phyloP scores from a whole-genome alignment of 2,888 invertebrate species.

The Caenorhabditis sp. region DNA sequence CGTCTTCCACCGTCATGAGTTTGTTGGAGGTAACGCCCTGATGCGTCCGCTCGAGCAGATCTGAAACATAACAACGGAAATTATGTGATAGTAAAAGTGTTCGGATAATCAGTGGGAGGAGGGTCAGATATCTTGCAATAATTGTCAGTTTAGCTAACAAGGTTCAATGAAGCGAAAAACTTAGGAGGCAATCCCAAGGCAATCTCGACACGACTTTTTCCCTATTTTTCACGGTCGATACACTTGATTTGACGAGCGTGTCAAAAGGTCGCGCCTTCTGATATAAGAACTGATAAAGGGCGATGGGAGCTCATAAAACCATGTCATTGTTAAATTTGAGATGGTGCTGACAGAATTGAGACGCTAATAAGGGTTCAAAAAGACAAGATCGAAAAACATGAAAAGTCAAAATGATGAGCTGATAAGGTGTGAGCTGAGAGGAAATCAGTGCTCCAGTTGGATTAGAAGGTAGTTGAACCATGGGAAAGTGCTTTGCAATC shows the following conservation, averaged over 20 bases:
- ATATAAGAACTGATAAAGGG: conserved; percentile 27
- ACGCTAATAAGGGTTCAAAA: background rate
- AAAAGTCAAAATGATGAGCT: background rate
- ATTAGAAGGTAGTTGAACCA: conserved; percentile 64
- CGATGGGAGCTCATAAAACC: background rate
- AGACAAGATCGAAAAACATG: background rate
- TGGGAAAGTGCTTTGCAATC: conserved; percentile 66
- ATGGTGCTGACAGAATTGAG: background rate
- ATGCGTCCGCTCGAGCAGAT: conserved; percentile 60
- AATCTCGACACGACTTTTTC: conserved; percentile 55
- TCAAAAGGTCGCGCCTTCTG: conserved; percentile 53
- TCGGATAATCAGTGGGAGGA: conserved; percentile 33
- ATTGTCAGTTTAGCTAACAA: conserved; percentile 63
- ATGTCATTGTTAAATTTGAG: background rate
- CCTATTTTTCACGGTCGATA: conserved; percentile 53
- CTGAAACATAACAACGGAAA: conserved; percentile 46
- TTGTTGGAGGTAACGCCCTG: conserved; percentile 49
- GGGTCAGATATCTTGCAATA: conserved; percentile 57
- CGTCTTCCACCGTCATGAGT: conserved; percentile 69
- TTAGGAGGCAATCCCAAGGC: conserved; percentile 59
- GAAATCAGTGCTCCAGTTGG: conserved; percentile 21
- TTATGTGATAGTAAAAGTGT: background rate
- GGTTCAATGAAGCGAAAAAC: conserved; percentile 62
- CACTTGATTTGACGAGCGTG: conserved; percentile 58
- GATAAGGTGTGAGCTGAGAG: background rate